Base-by-base conservation (phyloP, 1,140 invertebrate species). In the Ruditapes philippinarum region DNA sequence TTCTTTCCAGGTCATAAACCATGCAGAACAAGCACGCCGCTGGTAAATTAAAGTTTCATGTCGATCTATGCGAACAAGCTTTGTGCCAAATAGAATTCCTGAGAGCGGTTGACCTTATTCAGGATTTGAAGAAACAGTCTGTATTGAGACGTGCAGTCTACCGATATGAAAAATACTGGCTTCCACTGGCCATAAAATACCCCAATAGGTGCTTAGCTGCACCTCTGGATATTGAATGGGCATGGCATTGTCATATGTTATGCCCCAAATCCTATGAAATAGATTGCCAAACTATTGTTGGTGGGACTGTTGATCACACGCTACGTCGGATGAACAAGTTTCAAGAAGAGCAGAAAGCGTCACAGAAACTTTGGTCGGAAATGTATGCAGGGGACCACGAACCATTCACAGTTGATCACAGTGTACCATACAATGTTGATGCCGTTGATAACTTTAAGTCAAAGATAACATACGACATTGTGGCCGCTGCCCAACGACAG, bases 151-250 rank as follows among this genome's bases (percentile, higher is more conserved):
- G 79, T 76, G 96, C 96, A 12, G 93, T 96, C 45, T 92, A 95
- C 31, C 89, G 96, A 87, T 96, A 96, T 93, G 96, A 96, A 91
- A 92, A 89, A 80, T 94, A 93, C 45, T 96, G 96, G 96, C 88
- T 96, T 7, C 96, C 96, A 17, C 83, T 96, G n/a, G 92, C 95
- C 54, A 95, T 95, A 1, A 92, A 95, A 90, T 89, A 95, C 62
- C 62, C 83, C 22, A 82, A 79, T 11, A 88, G 92, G 31, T 60
- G 88, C 12, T 42, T 96, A 12, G 92, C 94, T 81, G 95, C 96
- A 3, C 96, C 96, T n/a, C 79, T 96, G 42, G 96, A 96, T 90
- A 95, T 96, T 68, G 95, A 96, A 86, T 96, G 96, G 96, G 91
- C 96, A n/a, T 96, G 96, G 96, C 96, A 96, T 81, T 95, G 94